A percentile compares a stretch with the other conserved stretches of the same genome.
Conservation (phyloP, 30 jellyfish, hydroid and myxozoan genomes). For the Phacellophora camtschatica region DNA sequence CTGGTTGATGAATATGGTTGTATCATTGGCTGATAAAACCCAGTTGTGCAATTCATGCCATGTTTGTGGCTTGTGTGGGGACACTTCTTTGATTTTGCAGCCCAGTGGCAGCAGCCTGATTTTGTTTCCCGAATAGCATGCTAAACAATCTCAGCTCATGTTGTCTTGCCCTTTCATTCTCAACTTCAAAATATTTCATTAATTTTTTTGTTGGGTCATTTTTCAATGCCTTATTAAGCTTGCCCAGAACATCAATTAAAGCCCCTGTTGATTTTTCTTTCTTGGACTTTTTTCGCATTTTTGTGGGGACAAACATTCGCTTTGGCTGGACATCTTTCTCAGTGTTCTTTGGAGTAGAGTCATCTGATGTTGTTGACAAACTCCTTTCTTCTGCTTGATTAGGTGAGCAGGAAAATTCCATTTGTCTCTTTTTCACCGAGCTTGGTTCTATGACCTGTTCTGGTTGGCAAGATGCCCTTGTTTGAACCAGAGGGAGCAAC, state of each 20-base stretch:
- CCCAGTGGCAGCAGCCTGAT: conserved; percentile 17
- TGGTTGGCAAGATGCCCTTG: conserved; percentile 42
- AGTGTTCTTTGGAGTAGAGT: not conserved
- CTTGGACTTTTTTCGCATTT: not conserved
- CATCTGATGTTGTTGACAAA: not conserved
- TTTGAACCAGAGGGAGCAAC: conserved; percentile 13
- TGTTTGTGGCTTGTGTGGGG: conserved; percentile 11
- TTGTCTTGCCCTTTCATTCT: not conserved
- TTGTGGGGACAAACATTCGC: conserved; percentile 5
- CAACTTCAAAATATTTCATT: not conserved
- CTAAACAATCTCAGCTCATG: not conserved
- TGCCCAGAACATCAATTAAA: not conserved
- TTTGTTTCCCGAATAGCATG: conserved; percentile 24
- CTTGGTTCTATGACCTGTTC: conserved; percentile 41
- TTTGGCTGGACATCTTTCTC: not conserved
- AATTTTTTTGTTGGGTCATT: conserved; percentile 17
- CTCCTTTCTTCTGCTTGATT: not conserved
- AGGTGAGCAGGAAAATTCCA: not conserved
- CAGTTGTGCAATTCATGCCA: conserved; percentile 6
- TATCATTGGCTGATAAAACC: conserved; percentile 1
- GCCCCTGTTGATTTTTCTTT: not conserved
- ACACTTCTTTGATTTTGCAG: not conserved
- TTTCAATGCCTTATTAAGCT: not conserved
- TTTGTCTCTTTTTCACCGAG: not conserved
- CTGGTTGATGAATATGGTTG: not conserved